Percentiles rank a stretch among this genome's conserved stretches.
phyloP scores from a whole-genome alignment of 2,888 invertebrate genomes.

The Strigamia maritima region DNA sequence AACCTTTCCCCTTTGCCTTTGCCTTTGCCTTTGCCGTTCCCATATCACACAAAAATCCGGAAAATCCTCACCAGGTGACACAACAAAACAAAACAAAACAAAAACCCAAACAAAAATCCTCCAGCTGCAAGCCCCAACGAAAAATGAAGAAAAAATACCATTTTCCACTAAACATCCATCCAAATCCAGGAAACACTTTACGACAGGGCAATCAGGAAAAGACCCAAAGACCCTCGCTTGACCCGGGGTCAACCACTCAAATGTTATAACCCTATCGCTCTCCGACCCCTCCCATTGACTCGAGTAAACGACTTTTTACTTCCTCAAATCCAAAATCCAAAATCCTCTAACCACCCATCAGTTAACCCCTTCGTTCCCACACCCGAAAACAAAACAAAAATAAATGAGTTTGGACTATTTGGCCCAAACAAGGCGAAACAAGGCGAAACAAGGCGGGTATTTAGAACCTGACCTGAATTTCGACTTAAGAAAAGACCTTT shows the following conservation, averaged over 20 bases:
- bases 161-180: not conserved
- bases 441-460: not conserved
- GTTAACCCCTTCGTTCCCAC: not conserved
- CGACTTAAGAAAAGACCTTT: no score
- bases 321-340: not conserved
- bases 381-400: not conserved
- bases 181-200: not conserved
- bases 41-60: not conserved
- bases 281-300: not conserved
- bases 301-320: not conserved
- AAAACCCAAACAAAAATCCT: not conserved
- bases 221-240: not conserved
- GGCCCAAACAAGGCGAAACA: no score
- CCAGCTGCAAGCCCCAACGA: no score
- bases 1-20: not conserved
- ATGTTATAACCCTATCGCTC: not conserved
- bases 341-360: not conserved
- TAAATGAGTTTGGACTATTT: not conserved
- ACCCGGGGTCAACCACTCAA: slow-evolving; percentile 13
- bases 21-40: no score
- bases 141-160: not conserved
- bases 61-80: not conserved
- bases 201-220: slow-evolving; percentile 5
- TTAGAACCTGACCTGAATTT: not conserved
- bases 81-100: no score